These are phyloP conservation scores for Malachius bipustulatus DNA, from an alignment of 2,888 invertebrate genomes.

Conservation along the genomic window DNA sequence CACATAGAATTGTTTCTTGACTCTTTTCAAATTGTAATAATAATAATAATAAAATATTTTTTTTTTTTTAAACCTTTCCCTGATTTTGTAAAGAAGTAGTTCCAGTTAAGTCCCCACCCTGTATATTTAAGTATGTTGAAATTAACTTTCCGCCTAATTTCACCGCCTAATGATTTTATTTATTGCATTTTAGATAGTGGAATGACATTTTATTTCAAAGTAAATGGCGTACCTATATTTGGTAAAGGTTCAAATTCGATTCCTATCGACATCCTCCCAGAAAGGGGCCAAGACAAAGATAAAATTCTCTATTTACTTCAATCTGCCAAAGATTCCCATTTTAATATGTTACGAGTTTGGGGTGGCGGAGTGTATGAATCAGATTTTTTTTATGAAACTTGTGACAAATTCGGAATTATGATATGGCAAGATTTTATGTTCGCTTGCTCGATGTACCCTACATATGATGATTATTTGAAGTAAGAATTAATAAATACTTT, in stretches of 20 bases:
- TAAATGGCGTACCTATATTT: conserved; percentile 81
- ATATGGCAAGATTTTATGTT: conserved; percentile 99
- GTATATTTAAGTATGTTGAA: too few species aligned
- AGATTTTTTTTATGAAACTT: conserved; percentile 75
- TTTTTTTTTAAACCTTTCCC: too few species aligned
- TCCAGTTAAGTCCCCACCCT: too few species aligned
- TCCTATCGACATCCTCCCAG: conserved; percentile 75
- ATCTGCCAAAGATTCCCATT: conserved; percentile 64
- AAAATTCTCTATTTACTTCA: conserved; percentile 52
- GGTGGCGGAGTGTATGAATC: conserved; percentile 95
- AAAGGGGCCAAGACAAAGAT: conserved; percentile 46
- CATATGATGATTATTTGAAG: conserved; percentile 54
- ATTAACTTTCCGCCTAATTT: too few species aligned
- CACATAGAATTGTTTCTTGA: too few species aligned
- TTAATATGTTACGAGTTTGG: conserved; percentile 96
- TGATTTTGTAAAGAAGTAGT: too few species aligned
- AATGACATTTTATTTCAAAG: conserved; percentile 70
- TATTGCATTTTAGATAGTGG: conserved; percentile 38
- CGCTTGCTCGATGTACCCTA: conserved; percentile 91
- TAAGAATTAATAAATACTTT: too few species aligned
- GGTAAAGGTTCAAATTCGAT: conserved; percentile 94
- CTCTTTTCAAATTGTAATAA: too few species aligned
- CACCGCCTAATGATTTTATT: too few species aligned
- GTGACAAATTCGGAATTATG: conserved; percentile 81
- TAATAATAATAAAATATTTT: too few species aligned